Evolutionary conservation across 1,140 invertebrate species (phyloP).

Genomic region (Cylas formicarius): DNA sequence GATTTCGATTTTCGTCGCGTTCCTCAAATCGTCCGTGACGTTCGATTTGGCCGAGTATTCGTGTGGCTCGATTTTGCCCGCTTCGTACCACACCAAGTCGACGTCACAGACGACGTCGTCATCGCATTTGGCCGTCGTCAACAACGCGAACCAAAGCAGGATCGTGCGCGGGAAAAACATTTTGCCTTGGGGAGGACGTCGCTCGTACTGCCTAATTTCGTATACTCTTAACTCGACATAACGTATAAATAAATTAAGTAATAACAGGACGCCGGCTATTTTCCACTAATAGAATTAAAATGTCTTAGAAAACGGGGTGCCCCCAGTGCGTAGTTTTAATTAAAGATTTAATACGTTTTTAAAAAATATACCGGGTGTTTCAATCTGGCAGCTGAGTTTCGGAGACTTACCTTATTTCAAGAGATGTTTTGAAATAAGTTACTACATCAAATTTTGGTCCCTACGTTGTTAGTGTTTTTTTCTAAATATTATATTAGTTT

Average conservation of each 20-base stretch:
- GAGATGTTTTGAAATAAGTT: too few relatives aligned
- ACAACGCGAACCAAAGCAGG: not conserved
- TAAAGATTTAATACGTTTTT: too few relatives aligned
- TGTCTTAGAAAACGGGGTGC: too few relatives aligned
- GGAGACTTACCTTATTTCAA: too few relatives aligned
- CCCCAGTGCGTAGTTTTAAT: too few relatives aligned
- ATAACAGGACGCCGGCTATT: conserved; percentile 9
- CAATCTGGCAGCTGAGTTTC: too few relatives aligned
- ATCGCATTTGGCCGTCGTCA: not conserved
- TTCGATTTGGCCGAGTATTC: conserved; percentile 11
- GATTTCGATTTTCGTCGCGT: conserved; percentile 11
- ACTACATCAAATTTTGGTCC: too few relatives aligned
- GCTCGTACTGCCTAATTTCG: too few relatives aligned
- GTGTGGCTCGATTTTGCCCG: conserved; percentile 2
- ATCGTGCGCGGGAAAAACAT: not conserved
- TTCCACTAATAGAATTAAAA: conserved; percentile 1
- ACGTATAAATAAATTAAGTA: conserved; percentile 10
- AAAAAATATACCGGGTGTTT: too few relatives aligned
- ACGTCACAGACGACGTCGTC: conserved; percentile 6
- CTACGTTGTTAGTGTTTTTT: too few relatives aligned
- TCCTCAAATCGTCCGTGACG: conserved; percentile 6
- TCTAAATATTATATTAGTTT: too few relatives aligned
- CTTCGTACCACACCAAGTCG: conserved; percentile 16
- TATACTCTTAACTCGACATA: too few relatives aligned
- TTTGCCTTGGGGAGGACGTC: not conserved